Conservation (phyloP, 2,797 vertebrate genomes). For the Vespertilio murinus region DNA sequence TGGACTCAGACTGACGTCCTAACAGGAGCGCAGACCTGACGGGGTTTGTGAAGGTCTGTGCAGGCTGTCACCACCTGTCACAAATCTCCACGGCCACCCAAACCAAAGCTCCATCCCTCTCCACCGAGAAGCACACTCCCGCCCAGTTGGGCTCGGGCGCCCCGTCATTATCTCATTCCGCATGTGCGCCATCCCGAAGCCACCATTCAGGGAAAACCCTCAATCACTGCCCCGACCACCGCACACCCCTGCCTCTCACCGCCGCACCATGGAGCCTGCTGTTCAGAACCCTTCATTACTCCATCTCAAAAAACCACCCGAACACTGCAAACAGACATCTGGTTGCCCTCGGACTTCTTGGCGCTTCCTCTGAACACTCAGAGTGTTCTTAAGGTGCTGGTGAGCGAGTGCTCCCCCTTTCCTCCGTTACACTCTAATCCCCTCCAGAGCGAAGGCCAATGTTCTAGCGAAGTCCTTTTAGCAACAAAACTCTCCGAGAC, state of each 20-base stretch:
- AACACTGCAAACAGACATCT: not conserved
- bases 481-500: not conserved
- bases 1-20: not conserved
- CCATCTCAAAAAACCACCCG: not conserved
- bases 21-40: not conserved
- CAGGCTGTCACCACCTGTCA: constrained; percentile 21
- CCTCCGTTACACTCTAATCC: not conserved
- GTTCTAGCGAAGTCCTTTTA: not conserved
- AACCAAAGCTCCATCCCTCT: not conserved
- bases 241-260: not conserved
- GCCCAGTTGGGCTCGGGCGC: not conserved
- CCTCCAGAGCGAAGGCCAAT: not conserved
- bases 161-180: not conserved
- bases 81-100: not conserved
- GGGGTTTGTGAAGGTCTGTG: not conserved
- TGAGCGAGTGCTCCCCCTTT: not conserved
- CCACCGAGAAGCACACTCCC: not conserved
- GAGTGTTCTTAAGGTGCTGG: not conserved
- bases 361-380: not conserved
- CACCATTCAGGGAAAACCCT: constrained; percentile 51
- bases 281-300: not conserved
- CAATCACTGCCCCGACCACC: constrained; percentile 44
- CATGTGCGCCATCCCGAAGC: constrained; percentile 16
- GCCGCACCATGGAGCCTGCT: not conserved
- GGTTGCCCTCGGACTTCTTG: not conserved